These are phyloP conservation scores for Muntiacus muntjak DNA, from an alignment of 2,113 vertebrate species.

Conservation along the genomic window DNA sequence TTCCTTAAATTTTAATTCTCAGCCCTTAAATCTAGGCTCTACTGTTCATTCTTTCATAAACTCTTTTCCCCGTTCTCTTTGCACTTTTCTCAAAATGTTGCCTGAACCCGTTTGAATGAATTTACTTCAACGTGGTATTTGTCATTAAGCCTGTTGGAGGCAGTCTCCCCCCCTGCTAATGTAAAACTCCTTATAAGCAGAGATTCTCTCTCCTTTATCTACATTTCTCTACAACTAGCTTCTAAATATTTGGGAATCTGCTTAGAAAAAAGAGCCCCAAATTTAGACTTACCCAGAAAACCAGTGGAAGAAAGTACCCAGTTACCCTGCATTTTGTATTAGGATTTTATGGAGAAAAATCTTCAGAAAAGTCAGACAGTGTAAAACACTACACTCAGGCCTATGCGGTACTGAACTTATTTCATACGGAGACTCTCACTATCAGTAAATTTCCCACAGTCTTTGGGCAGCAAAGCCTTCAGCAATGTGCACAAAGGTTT, in stretches of 20 bases:
- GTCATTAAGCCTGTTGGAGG: neutral
- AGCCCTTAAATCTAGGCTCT: neutral
- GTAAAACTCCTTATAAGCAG: neutral
- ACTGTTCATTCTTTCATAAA: neutral
- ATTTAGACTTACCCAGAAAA: neutral
- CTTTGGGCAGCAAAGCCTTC: neutral
- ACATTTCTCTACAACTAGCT: neutral
- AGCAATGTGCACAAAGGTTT: neutral
- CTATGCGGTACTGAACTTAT: neutral
- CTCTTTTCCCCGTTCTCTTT: neutral
- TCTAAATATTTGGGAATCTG: neutral
- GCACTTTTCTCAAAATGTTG: neutral
- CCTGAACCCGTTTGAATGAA: neutral
- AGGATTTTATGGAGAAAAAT: neutral
- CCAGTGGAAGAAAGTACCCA: neutral
- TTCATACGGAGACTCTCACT: neutral
- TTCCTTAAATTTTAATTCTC: neutral
- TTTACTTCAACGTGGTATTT: neutral
- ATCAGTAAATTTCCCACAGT: neutral
- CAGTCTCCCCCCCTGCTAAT: neutral
- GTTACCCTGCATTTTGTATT: neutral
- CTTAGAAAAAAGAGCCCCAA: neutral
- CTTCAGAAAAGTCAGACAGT: neutral
- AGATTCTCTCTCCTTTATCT: neutral
- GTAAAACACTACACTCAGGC: neutral